Percentiles rank a stretch among this genome's conserved stretches.
Evolutionary conservation across 2,113 vertebrate species (phyloP).

Genomic region (Willisornis vidua): DNA sequence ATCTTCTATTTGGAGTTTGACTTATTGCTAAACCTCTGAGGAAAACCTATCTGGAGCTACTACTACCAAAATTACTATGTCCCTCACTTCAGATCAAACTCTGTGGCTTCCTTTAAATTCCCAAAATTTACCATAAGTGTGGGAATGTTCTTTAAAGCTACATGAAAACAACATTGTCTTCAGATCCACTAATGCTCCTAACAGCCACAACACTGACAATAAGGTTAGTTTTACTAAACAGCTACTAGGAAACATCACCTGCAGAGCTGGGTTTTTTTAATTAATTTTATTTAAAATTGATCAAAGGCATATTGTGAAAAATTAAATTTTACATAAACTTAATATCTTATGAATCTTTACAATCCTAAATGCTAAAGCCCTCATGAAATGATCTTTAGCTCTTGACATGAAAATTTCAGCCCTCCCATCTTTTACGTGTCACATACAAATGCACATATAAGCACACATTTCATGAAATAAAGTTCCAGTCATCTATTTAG

Average conservation of each 20-base stretch:
- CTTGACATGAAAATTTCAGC: background rate
- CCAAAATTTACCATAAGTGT: background rate
- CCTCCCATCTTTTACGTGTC: accelerated
- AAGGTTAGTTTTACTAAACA: background rate
- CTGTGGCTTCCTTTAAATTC: background rate
- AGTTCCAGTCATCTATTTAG: background rate
- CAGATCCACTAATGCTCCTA: background rate
- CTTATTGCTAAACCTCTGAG: background rate
- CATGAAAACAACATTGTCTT: background rate
- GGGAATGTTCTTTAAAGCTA: background rate
- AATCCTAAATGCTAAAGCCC: background rate
- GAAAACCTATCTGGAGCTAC: background rate
- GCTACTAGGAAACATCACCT: background rate
- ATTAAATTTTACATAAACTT: background rate
- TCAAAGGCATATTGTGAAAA: background rate
- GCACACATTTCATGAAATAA: background rate
- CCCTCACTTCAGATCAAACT: background rate
- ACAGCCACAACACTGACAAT: background rate
- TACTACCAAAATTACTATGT: background rate
- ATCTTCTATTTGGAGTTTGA: background rate
- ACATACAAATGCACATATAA: background rate
- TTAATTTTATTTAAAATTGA: background rate
- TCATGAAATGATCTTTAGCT: background rate
- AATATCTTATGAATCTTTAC: background rate
- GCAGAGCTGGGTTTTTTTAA: background rate